Conservation (phyloP, 2,113 vertebrate genomes). For the Marmota flaviventris region DNA sequence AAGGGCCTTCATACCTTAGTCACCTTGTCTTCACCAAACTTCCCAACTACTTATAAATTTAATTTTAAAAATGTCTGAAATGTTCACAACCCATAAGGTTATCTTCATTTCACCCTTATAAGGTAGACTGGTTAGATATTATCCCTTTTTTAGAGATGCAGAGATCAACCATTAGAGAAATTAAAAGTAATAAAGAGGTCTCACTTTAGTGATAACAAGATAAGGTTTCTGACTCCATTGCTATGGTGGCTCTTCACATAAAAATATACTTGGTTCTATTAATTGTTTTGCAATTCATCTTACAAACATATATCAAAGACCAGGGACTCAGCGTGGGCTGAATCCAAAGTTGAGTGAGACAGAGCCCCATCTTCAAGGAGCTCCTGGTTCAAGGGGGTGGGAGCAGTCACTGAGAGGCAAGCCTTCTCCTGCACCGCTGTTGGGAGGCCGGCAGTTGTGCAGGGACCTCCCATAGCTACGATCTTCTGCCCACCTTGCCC, state of each 20-base stretch:
- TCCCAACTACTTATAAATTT: not conserved
- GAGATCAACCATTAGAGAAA: not conserved
- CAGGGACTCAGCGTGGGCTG: not conserved
- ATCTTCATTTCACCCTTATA: not conserved
- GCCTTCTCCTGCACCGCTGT: not conserved
- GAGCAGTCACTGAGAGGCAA: not conserved
- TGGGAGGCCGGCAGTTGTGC: not conserved
- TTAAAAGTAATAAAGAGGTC: not conserved
- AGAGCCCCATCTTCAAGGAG: not conserved
- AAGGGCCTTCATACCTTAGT: not conserved
- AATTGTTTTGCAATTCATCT: not conserved
- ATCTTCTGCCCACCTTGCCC: not conserved
- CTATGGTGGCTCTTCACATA: not conserved
- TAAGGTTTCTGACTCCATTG: not conserved
- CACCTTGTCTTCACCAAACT: not conserved
- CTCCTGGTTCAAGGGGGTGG: not conserved
- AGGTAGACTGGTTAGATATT: not conserved
- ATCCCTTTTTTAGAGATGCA: not conserved
- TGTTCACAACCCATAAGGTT: not conserved
- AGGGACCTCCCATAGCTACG: not conserved
- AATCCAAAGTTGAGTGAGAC: not conserved
- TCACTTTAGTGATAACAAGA: not conserved
- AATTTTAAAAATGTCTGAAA: not conserved
- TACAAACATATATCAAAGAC: not conserved
- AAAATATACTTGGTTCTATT: not conserved